phyloP scores from a whole-genome alignment of 92 coral and sea anemone genomes.

The Epizoanthus scotinus region DNA sequence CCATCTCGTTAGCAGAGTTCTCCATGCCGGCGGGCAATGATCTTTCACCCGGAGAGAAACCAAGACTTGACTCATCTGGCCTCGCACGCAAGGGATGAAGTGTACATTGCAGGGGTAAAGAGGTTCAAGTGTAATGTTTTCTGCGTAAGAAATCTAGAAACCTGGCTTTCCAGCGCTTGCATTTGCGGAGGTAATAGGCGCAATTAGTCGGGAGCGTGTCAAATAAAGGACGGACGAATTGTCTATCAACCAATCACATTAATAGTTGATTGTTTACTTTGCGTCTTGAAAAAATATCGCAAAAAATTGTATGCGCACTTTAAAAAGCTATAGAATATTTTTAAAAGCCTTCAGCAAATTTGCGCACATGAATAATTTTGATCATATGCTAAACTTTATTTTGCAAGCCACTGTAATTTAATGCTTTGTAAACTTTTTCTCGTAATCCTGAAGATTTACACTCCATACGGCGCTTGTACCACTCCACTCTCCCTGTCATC shows the following conservation, averaged over 20 bases:
- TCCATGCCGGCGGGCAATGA: conserved; percentile 34
- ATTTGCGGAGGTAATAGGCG: neutral
- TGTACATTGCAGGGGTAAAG: conserved; percentile 14
- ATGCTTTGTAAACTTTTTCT: neutral
- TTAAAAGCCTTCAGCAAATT: conserved; percentile 1
- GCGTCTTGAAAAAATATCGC: neutral
- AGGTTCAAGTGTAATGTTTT: conserved; percentile 21
- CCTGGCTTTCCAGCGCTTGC: neutral
- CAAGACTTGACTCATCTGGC: conserved; percentile 24
- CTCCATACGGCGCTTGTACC: neutral
- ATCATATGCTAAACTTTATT: neutral
- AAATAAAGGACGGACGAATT: conserved; percentile 29
- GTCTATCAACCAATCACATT: conserved; percentile 22
- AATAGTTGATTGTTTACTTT: neutral
- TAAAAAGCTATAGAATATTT: neutral
- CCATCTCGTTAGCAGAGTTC: conserved; percentile 41
- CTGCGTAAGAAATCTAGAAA: neutral
- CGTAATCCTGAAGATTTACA: neutral
- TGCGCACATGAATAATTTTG: neutral
- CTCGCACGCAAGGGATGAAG: conserved; percentile 28
- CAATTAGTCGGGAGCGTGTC: neutral
- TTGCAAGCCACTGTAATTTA: neutral
- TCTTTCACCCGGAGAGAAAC: conserved; percentile 30
- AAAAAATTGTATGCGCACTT: neutral
- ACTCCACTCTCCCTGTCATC: conserved; percentile 4